Evolutionary conservation across 2,797 vertebrate genomes (phyloP).

Genomic region (Phoebastria nigripes): DNA sequence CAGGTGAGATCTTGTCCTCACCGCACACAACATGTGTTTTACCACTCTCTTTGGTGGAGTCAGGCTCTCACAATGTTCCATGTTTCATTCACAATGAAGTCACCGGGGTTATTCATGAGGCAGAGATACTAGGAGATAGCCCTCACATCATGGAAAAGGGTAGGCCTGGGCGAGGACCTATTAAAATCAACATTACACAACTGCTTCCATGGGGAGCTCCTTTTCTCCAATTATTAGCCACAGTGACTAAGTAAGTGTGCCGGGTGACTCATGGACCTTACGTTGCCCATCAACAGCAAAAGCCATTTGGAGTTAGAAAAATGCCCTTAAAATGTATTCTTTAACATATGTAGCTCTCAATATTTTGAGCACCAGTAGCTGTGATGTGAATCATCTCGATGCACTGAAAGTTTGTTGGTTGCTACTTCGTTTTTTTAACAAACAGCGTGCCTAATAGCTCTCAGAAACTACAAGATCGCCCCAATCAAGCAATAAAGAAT

Average conservation of each 20-base stretch:
- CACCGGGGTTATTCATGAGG: not conserved
- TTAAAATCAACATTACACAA: not conserved
- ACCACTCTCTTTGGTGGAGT: not conserved
- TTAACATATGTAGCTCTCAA: not conserved
- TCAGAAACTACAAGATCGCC: not conserved
- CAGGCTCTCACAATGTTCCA: not conserved
- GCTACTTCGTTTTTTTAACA: not conserved
- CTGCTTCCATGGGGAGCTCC: not conserved
- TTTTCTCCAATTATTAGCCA: not conserved
- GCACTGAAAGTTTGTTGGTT: not conserved
- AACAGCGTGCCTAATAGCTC: not conserved
- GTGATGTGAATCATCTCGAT: not conserved
- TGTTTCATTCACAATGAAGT: not conserved
- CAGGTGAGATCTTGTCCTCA: not conserved
- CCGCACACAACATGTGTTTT: accelerated
- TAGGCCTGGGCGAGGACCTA: not conserved
- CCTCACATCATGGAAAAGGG: not conserved
- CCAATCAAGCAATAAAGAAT: not conserved
- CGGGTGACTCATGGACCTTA: not conserved
- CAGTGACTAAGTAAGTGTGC: not conserved
- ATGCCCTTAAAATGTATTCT: not conserved
- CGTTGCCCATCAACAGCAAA: not conserved
- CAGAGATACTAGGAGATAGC: not conserved
- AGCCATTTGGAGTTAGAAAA: not conserved
- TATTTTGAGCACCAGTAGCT: not conserved